Evolutionary conservation across 2,797 vertebrate species (phyloP).

Genomic region (Centroberyx gerrardi): DNA sequence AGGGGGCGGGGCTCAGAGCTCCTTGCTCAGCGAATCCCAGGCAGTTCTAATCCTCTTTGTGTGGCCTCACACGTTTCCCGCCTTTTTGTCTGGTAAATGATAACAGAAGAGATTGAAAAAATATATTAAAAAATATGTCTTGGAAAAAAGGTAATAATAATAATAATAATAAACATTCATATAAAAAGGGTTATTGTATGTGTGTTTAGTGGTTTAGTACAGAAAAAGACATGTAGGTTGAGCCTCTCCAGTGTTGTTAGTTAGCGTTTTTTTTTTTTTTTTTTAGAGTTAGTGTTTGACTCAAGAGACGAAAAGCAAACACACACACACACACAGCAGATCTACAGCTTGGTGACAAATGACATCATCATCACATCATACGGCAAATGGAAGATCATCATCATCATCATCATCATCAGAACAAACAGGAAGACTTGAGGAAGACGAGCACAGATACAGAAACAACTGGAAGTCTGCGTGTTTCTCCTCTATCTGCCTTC

Average conservation of each 20-base stretch:
- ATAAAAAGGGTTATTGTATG: conserved; percentile 55
- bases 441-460: no score
- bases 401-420: not conserved
- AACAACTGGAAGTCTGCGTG: no score
- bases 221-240: conserved; percentile 30
- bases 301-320: conserved; percentile 56
- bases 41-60: conserved; percentile 89
- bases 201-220: conserved; percentile 69
- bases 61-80: conserved; percentile 89
- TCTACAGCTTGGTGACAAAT: not conserved
- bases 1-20: conserved; percentile 80
- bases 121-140: conserved; percentile 76
- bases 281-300: conserved; percentile 20
- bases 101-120: conserved; percentile 87
- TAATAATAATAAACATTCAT: conserved; percentile 65
- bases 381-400: not conserved
- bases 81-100: conserved; percentile 90
- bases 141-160: conserved; percentile 48
- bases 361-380: not conserved
- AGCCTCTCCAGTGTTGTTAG: conserved; percentile 31
- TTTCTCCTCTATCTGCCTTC: no score
- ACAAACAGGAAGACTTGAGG: not conserved
- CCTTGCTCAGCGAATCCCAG: conserved; percentile 87
- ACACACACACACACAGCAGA: not conserved
- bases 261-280: conserved; percentile 3